phyloP scores from a whole-genome alignment of 2,113 vertebrate genomes.

The Tyrannus savana region DNA sequence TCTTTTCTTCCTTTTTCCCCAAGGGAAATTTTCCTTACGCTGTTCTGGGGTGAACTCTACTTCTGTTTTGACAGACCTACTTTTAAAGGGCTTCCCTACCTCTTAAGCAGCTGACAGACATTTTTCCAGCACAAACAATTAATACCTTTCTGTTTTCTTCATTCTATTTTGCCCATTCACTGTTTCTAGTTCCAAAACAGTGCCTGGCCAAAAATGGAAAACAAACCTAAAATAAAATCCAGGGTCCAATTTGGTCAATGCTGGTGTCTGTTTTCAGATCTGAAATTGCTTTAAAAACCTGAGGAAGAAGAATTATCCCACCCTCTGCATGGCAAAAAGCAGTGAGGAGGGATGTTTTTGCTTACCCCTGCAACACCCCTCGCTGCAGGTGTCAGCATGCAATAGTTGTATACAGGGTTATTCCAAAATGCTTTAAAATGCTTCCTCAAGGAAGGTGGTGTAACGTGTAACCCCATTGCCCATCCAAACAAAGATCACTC shows the following conservation, averaged over 20 bases:
- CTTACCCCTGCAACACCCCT: not conserved
- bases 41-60: not conserved
- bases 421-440: not conserved
- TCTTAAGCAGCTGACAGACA: not conserved
- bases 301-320: not conserved
- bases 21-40: not conserved
- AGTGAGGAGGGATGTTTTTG: not conserved
- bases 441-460: not conserved
- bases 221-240: not conserved
- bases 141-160: not conserved
- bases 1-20: not conserved
- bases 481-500: not conserved
- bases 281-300: not conserved
- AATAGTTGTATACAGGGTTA: not conserved
- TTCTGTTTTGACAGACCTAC: conserved; percentile 3
- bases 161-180: not conserved
- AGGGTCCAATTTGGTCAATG: not conserved
- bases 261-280: not conserved
- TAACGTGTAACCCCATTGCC: fast-evolving
- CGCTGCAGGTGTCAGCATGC: not conserved
- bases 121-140: not conserved
- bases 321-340: not conserved
- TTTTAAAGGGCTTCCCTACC: not conserved
- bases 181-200: not conserved
- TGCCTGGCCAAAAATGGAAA: not conserved